These are phyloP conservation scores for Paramormyrops hopkinsi DNA, from an alignment of 2,797 vertebrate species.

Conservation along the genomic window DNA sequence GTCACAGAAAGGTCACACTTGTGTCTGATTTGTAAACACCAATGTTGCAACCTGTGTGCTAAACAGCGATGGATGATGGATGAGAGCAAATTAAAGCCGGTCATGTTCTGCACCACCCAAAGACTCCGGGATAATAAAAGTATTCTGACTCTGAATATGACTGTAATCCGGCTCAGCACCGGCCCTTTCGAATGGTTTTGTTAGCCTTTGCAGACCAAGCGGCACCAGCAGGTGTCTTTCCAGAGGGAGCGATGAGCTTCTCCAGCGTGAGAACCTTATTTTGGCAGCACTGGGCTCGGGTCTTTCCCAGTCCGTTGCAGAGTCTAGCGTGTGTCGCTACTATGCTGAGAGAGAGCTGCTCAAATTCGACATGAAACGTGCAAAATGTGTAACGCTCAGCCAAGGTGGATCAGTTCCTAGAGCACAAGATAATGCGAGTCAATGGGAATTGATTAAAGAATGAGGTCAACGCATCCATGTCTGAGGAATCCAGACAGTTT, in stretches of 20 bases:
- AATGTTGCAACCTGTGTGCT: background rate
- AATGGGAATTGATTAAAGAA: background rate
- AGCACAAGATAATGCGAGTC: background rate
- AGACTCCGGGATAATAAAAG: background rate
- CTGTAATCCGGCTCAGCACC: background rate
- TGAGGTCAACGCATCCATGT: background rate
- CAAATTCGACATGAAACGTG: background rate
- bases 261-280: background rate
- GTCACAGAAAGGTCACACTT: background rate
- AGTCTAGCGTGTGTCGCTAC: background rate
- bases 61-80: background rate
- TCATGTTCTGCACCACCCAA: background rate
- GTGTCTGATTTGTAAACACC: background rate
- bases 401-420: background rate
- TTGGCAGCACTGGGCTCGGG: background rate
- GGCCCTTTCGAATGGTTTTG: background rate
- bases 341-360: background rate
- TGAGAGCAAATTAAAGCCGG: background rate
- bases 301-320: background rate
- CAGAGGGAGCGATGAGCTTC: background rate
- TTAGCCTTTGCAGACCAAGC: background rate
- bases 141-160: background rate
- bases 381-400: background rate
- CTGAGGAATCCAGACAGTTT: background rate
- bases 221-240: background rate